Evolutionary conservation across 2,797 vertebrate species (phyloP), one percentile per base, ranked within the genome.

Genomic region (Neosalanx taihuensis): DNA sequence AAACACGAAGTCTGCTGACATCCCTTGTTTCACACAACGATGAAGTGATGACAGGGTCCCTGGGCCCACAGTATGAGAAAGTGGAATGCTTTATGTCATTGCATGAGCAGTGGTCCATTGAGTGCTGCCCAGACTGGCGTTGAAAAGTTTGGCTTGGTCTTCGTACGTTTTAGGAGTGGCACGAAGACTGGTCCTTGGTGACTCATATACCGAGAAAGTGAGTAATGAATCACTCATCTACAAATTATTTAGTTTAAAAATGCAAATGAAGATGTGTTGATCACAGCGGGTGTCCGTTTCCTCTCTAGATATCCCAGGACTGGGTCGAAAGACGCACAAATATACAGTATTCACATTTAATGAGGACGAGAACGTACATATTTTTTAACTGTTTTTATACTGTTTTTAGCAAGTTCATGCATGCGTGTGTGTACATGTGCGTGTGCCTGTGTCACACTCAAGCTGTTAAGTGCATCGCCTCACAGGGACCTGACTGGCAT

Each of bases 401-500:
- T 12, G 41, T 37, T 6, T 46, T 46, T 46, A 46, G 41, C 41
- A 13, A 46, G 57, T 20, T 10, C 57, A 30, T 13, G 23, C 18
- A 4, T 29, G 20, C 20, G 30, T 15, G 26, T 30, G 59, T 60
- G 20, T 60, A 3, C 51, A 56, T 56, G 51, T 56, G 51, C 4
- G 41, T 67, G 20, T 41, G 31, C 51, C 41, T 46, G 57, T 63
- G 57, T 15, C 59, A 30, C 7, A 3, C 71, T 75, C 0, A 13
- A 84, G 75, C 76, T 79, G 84, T 78, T 85, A 86, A 87, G 83
- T 88, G 84, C 77, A 77, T 83, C 31, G 76, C 80, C 84, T 84
- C 85, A 73, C 85, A 83, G 83, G 83, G 84, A 86, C 81, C 81
- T 74, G 81, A 83, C 81, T 83, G 81, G 77, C 85, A 83, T 89